Conservation (phyloP, 2,888 invertebrate genomes). For the Acanthococcus lagerstroemiae region DNA sequence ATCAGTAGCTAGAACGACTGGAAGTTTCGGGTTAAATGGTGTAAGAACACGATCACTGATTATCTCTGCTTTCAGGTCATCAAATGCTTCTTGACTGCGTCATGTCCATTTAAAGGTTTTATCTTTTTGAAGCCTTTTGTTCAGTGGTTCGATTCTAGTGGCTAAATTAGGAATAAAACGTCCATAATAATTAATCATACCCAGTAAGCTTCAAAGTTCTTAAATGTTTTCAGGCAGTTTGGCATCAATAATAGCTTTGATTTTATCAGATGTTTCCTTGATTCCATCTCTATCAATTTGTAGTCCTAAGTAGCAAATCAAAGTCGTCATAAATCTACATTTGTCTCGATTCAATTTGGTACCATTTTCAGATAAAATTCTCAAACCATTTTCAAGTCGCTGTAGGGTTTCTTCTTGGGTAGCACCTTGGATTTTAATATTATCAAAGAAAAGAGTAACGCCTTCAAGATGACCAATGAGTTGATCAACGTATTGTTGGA, state of each 20-base stretch:
- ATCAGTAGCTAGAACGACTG: conserved; percentile 32
- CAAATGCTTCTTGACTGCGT: conserved; percentile 32
- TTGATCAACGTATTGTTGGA: not conserved
- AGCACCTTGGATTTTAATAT: not conserved
- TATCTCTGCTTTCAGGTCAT: conserved; percentile 35
- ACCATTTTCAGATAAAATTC: not conserved
- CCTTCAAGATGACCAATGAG: not conserved
- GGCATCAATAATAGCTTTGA: not conserved
- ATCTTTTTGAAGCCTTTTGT: conserved; percentile 18
- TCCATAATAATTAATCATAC: not conserved
- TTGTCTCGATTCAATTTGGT: not conserved
- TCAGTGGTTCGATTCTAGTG: not conserved
- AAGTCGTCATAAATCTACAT: not conserved
- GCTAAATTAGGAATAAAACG: conserved; percentile 9
- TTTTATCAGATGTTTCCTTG: not conserved
- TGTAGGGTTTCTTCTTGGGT: not conserved
- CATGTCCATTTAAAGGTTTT: conserved; percentile 32
- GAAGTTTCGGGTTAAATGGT: conserved; percentile 34
- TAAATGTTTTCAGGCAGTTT: not conserved
- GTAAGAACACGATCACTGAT: conserved; percentile 28
- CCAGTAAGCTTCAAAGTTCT: not conserved
- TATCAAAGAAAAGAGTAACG: not conserved
- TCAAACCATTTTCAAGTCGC: not conserved
- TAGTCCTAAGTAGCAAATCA: not conserved
- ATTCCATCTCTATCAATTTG: not conserved